Percentiles rank a stretch among this genome's conserved stretches.
Evolutionary conservation across 2,797 vertebrate genomes (phyloP).

Genomic region (Sebastiscus albofasciatus): DNA sequence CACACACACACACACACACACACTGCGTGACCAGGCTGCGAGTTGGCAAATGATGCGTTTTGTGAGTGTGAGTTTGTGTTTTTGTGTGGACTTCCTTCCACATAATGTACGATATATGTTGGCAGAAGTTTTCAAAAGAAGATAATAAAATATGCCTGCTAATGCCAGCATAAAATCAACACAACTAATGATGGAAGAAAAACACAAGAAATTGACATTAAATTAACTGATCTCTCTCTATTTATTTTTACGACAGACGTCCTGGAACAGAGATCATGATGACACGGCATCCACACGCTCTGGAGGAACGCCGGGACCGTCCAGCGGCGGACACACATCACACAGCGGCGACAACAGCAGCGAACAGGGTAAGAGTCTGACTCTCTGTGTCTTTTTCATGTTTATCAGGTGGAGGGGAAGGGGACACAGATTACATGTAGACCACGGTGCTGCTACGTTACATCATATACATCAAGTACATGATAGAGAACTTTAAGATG

Average conservation of each 20-base stretch:
- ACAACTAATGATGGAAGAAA: background rate
- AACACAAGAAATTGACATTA: background rate
- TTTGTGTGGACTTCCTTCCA: background rate
- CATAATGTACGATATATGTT: background rate
- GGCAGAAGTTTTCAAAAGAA: background rate
- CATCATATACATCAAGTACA: background rate
- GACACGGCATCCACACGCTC: conserved; percentile 98
- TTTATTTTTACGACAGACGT: conserved; percentile 82
- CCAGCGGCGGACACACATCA: conserved; percentile 97
- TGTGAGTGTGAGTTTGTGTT: conserved; percentile 16
- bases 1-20: background rate
- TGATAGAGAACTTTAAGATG: background rate
- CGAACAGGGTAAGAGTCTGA: conserved; percentile 92
- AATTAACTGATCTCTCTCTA: conserved; percentile 1
- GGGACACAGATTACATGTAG: background rate
- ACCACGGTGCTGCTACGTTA: background rate
- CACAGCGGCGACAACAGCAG: conserved; percentile 99
- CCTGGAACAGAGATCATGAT: conserved; percentile 99
- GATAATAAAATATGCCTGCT: background rate
- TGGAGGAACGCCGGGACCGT: conserved; percentile 96
- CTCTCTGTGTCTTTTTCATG: background rate
- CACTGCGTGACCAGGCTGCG: conserved; percentile 20
- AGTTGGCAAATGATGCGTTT: conserved; percentile 23
- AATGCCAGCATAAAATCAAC: background rate
- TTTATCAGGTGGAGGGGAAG: background rate